Base-by-base conservation (phyloP, 2,113 vertebrate species). In the Myanophis thanlyinensis region DNA sequence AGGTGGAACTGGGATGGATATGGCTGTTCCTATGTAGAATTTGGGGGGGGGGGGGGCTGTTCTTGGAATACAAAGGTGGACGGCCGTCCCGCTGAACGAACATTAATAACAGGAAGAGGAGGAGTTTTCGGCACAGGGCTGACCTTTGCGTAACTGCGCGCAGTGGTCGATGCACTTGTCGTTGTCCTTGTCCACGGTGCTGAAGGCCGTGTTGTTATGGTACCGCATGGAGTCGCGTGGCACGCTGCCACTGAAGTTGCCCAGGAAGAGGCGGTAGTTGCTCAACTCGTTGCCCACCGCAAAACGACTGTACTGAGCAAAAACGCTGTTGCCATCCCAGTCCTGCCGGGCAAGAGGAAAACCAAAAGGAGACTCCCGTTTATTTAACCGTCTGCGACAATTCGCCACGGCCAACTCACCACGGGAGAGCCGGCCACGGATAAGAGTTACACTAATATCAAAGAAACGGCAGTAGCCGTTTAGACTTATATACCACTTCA, bases 121-220 rank as follows among this genome's bases (percentile, higher is more conserved):
- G 10, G 44, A 22, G 15, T 4, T 25, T 25, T 44, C 9, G 13
- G 13, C 1, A 10, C 1, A 23, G 0, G 0, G 0, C 52, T 95
- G 96, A 98, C 99, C 99, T 99, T 99, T 99, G 23, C 99, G 98
- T 87, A 99, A 97, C 89, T 97, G 93, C 0, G 98, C 99, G 0
- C 99, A 99, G 96, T 99, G 97, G 5, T 99, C 99, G 93, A 99
- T 96, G 0, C 99, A 99, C 96, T 99, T 99, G 98, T 99, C 99
- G 0, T 99, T 99, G 98, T 99, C 99, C 96, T 99, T 99, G 98
- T 99, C 97, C 93, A 98, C 98, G 20, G 99, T 99, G 98, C 99
- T 99, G 98, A 99, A 99, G 97, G 98, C 98, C 0, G 99, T 99
- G 97, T 99, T 99, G 97, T 99, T 99, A 97, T 99, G 99, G 95